Percentiles rank a stretch among this genome's conserved stretches.
Evolutionary conservation across 2,797 vertebrate species (phyloP).

Genomic region (Setipinna tenuifilis): DNA sequence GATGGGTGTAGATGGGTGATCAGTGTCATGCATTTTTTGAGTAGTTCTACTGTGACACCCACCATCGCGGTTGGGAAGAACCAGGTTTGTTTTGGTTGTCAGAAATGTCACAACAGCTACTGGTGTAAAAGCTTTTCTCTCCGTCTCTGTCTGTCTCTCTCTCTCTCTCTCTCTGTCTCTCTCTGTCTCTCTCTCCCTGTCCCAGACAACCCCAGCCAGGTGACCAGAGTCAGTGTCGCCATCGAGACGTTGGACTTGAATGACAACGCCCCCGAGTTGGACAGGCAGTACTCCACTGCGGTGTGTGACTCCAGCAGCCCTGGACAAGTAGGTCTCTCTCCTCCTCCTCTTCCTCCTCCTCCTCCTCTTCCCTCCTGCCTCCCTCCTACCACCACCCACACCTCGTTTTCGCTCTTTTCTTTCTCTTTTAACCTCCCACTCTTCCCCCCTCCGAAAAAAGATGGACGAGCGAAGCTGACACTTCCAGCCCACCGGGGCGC

Average conservation of each 20-base stretch:
- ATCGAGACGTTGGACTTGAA: conserved; percentile 90
- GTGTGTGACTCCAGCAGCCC: conserved; percentile 84
- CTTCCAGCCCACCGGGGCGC: neutral
- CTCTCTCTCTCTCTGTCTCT: conserved; percentile 10
- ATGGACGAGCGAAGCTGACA: neutral
- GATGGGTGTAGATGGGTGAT: neutral
- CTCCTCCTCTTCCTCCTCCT: neutral
- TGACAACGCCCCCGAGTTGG: conserved; percentile 88
- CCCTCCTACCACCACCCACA: neutral
- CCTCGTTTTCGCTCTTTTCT: neutral
- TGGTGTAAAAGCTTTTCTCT: conserved; percentile 39
- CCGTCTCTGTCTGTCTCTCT: conserved; percentile 42
- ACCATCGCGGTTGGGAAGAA: neutral
- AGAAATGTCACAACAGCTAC: neutral
- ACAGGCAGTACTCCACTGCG: conserved; percentile 81
- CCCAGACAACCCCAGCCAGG: conserved; percentile 86
- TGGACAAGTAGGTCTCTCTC: conserved; percentile 78
- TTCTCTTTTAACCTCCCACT: neutral
- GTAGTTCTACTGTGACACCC: neutral
- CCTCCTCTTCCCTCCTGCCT: neutral
- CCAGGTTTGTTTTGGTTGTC: neutral
- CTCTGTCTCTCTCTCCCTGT: conserved; percentile 38
- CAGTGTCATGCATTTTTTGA: neutral
- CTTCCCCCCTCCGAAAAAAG: neutral
- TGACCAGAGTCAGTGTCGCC: conserved; percentile 83